Evolutionary conservation across 1,140 invertebrate genomes (phyloP), one percentile per base, ranked within the genome.

Genomic region (Paracyclopina nana): DNA sequence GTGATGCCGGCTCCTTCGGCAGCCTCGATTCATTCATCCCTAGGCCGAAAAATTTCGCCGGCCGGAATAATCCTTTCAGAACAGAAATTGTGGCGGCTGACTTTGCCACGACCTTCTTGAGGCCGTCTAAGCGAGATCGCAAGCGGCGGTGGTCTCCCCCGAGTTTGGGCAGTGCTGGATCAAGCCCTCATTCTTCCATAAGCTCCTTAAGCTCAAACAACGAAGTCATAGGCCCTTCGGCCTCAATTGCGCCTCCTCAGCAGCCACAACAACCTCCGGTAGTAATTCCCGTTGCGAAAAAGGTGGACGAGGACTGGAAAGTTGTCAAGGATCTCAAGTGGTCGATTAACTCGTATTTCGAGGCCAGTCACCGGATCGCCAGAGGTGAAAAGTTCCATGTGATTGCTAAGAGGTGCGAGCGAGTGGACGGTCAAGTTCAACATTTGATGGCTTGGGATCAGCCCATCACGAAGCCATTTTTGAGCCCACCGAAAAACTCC

Each of bases 1-100:
- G 24, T 20, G 42, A 27, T 12, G 28, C 16, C 25, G 18, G 12
- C 28, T 27, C 25, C 20, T 16, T 11, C 12, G 45, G 45, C 16
- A 29, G 24, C 29, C n/a, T 48, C 2, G 45, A 48, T 14, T 48
- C 25, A 16, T 48, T 48, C 27, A 48, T 48, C 2, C 45, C 45
- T 28, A 26, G 16, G 5, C 45, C 45, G 2, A 48, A 48, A 31
- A 29, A 48, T 14, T 48, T 48, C 30, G 28, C 3, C 3, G 45
- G 45, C 12, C 4, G 12, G 4, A 48, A 48, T 29, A 26, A 48
- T 14, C 45, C 45, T n/a, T 48, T 48, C 22, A 11, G 45, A 48
- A 38, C 8, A 4, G 20, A 38, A 3, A 38, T 16, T 38, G 34
- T 16, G 34, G 34, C 14, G 8, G 34, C 14, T 31, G 29, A 14